Evolutionary conservation across 2,113 vertebrate species (phyloP).

Genomic region (Macrotis lagotis): DNA sequence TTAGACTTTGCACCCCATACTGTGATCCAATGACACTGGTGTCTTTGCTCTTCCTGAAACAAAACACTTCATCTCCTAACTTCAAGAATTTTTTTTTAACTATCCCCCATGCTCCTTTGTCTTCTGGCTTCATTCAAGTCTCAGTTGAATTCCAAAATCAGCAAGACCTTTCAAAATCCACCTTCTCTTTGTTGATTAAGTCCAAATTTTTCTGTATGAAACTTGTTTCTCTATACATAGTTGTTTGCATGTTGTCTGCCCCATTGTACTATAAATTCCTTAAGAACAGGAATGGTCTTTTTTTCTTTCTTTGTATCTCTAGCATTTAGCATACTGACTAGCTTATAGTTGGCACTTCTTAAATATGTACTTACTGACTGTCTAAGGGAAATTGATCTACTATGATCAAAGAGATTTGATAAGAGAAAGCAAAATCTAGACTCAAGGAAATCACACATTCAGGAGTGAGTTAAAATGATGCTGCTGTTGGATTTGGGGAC

Average conservation of each 20-base stretch:
- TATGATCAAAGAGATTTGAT: background rate
- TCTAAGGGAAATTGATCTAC: background rate
- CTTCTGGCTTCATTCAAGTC: background rate
- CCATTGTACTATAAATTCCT: background rate
- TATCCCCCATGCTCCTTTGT: background rate
- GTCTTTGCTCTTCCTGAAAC: background rate
- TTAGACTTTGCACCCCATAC: background rate
- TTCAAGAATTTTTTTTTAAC: background rate
- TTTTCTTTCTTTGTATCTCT: slow-evolving; percentile 12
- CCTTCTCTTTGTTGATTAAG: background rate
- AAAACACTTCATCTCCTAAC: background rate
- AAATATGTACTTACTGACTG: background rate
- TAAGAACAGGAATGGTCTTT: background rate
- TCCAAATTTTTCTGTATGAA: background rate
- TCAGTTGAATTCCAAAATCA: background rate
- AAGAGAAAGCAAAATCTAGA: background rate
- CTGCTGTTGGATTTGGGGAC: background rate
- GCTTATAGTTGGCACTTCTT: background rate
- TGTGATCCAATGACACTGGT: background rate
- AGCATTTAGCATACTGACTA: background rate
- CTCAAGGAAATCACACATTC: background rate
- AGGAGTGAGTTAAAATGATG: background rate
- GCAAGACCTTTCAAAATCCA: background rate
- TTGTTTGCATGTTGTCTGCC: background rate
- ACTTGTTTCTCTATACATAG: background rate